Evolutionary conservation across 2,113 vertebrate species (phyloP).

Genomic region (Heterotis niloticus): DNA sequence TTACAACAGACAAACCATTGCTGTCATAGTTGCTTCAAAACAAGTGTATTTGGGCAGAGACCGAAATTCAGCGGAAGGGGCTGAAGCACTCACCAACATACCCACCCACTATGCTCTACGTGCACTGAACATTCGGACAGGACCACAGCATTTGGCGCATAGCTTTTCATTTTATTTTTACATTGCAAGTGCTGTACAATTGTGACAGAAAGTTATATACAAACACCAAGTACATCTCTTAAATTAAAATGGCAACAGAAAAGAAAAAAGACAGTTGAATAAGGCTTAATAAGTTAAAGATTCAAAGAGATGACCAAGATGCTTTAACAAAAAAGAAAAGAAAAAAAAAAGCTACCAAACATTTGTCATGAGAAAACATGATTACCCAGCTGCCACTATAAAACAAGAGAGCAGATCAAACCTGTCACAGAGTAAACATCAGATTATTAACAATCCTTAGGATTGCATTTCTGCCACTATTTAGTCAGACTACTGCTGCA

Average conservation of each 20-base stretch:
- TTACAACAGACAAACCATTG: background rate
- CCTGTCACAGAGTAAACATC: background rate
- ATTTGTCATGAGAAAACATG: background rate
- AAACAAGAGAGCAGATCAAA: background rate
- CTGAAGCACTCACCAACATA: background rate
- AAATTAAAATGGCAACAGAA: slow-evolving; percentile 52
- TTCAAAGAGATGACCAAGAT: background rate
- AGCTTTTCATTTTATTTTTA: slow-evolving; percentile 58
- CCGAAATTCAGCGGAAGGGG: background rate
- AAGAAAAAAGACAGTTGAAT: slow-evolving; percentile 48
- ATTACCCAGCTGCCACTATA: slow-evolving; percentile 1
- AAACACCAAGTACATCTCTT: slow-evolving; percentile 1
- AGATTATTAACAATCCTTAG: background rate
- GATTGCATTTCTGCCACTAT: background rate
- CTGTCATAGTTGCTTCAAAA: too few species aligned
- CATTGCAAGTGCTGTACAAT: slow-evolving; percentile 67
- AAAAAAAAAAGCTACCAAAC: background rate
- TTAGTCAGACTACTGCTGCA: background rate
- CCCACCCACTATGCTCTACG: background rate
- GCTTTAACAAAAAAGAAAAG: background rate
- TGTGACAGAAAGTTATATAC: slow-evolving; percentile 50
- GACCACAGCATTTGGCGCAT: too few species aligned
- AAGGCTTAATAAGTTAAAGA: slow-evolving; percentile 4
- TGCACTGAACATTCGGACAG: background rate
- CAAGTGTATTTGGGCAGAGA: too few species aligned